These are phyloP conservation scores for Chiloscyllium plagiosum DNA, from an alignment of 2,113 vertebrate species.

Conservation along the genomic window DNA sequence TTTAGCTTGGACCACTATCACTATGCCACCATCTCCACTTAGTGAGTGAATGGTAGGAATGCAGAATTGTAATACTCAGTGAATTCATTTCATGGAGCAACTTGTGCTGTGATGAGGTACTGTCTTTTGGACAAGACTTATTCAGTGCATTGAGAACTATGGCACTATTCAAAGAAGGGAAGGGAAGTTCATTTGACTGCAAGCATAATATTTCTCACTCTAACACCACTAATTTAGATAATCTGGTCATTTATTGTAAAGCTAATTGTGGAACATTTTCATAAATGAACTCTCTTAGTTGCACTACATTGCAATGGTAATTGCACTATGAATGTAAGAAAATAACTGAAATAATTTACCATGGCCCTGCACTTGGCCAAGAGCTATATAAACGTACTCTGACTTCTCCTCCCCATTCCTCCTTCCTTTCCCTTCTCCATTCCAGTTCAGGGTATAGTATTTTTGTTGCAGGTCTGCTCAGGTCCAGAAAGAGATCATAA, in stretches of 20 bases:
- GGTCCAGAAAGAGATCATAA: background rate
- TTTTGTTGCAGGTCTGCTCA: background rate
- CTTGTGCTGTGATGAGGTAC: background rate
- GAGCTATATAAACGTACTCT: background rate
- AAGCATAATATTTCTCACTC: background rate
- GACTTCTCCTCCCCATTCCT: background rate
- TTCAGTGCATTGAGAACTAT: background rate
- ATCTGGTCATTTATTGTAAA: background rate
- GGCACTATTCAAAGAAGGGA: background rate
- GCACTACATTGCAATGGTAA: background rate
- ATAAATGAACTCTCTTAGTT: background rate
- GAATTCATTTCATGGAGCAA: background rate
- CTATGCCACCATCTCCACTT: too few species aligned
- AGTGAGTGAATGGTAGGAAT: background rate
- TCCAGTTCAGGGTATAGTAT: conserved; percentile 58
- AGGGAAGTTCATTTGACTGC: background rate
- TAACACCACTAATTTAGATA: background rate
- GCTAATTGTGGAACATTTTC: background rate
- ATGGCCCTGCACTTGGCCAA: background rate
- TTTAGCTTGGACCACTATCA: too few species aligned
- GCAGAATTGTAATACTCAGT: background rate
- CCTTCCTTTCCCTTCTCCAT: background rate
- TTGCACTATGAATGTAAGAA: background rate
- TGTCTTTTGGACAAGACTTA: background rate
- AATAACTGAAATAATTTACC: background rate